phyloP scores from a whole-genome alignment of 2,888 invertebrate genomes.

The Trichogramma dendrolimi region DNA sequence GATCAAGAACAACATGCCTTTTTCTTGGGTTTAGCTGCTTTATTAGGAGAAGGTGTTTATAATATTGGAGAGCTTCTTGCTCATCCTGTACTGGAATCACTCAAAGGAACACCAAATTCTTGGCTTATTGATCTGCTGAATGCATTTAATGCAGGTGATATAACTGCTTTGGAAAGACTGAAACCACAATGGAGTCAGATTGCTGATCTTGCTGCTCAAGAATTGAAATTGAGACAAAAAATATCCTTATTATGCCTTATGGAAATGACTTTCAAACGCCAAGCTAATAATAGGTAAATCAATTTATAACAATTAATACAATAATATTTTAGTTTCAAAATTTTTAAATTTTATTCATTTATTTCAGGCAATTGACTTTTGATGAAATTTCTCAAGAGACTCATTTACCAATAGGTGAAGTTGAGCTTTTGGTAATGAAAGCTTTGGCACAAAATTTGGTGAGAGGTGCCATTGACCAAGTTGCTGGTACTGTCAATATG shows the following conservation, averaged over 20 bases:
- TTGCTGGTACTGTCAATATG: constrained; percentile 69
- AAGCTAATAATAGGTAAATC: constrained; percentile 70
- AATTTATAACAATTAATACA: background rate
- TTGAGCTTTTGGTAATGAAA: constrained; percentile 96
- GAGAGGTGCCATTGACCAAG: constrained; percentile 92
- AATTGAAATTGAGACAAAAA: constrained; percentile 80
- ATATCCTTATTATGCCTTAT: constrained; percentile 92
- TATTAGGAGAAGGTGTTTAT: constrained; percentile 91
- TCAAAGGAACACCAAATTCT: constrained; percentile 74
- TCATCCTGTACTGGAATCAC: constrained; percentile 85
- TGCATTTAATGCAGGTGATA: constrained; percentile 83
- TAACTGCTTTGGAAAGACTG: constrained; percentile 65
- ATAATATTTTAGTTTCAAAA: background rate
- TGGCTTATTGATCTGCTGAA: constrained; percentile 85
- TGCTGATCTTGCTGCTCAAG: constrained; percentile 78
- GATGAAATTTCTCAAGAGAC: constrained; percentile 85
- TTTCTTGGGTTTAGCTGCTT: constrained; percentile 87
- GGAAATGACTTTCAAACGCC: constrained; percentile 97
- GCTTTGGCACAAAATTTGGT: constrained; percentile 92
- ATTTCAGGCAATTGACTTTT: constrained; percentile 72
- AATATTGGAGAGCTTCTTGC: constrained; percentile 95
- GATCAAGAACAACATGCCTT: constrained; percentile 78
- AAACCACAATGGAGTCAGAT: constrained; percentile 73
- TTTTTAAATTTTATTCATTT: background rate
- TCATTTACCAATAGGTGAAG: constrained; percentile 76